Conservation (phyloP, 1,140 invertebrate species). For the Vanessa tameamea region DNA sequence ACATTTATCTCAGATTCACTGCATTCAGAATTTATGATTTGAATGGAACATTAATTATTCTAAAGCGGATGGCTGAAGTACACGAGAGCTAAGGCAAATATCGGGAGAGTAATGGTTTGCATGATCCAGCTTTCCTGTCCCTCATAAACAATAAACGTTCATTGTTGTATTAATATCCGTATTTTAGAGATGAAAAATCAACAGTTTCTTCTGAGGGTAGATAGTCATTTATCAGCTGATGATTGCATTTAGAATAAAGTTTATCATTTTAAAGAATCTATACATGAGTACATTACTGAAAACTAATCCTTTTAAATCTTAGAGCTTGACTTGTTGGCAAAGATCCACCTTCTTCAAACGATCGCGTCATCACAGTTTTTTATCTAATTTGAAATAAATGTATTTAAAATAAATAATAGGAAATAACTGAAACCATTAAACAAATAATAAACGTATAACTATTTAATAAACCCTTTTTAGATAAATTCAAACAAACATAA, state of each 20-base stretch:
- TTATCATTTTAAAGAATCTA: too few relatives aligned
- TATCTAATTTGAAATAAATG: too few relatives aligned
- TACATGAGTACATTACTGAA: too few relatives aligned
- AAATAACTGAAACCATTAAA: neutral
- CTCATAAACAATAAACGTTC: slow-evolving; percentile 16
- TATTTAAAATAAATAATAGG: too few relatives aligned
- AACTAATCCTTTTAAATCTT: too few relatives aligned
- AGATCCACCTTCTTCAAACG: too few relatives aligned
- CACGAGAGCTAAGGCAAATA: slow-evolving; percentile 26
- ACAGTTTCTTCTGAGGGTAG: too few relatives aligned
- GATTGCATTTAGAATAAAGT: too few relatives aligned
- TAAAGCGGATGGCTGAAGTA: slow-evolving; percentile 14
- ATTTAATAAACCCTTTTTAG: slow-evolving; percentile 12
- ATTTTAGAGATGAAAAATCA: neutral
- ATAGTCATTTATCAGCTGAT: too few relatives aligned
- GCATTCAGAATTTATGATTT: slow-evolving; percentile 11
- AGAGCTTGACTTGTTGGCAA: too few relatives aligned
- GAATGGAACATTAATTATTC: slow-evolving; percentile 23
- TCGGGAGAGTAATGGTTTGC: slow-evolving; percentile 19
- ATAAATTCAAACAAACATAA: slow-evolving; percentile 25
- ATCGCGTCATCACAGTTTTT: too few relatives aligned
- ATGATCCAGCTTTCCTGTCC: slow-evolving; percentile 14
- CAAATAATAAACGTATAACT: slow-evolving; percentile 1
- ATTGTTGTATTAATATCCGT: neutral
- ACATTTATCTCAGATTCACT: neutral